These are phyloP conservation scores for Rhincodon typus DNA, from an alignment of 2,797 vertebrate species.

Conservation along the genomic window DNA sequence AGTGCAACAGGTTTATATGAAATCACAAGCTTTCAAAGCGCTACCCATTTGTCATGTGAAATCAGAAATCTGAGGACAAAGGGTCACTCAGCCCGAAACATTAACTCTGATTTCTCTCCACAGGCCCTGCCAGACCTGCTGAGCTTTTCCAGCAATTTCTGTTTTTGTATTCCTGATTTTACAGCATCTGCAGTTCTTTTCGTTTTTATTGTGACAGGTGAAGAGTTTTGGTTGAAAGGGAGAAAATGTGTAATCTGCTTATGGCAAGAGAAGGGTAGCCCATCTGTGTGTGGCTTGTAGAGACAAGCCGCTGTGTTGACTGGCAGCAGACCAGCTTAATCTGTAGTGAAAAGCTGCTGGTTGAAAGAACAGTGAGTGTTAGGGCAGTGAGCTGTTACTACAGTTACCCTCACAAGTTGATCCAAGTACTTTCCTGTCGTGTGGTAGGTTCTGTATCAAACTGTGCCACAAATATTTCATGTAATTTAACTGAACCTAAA, in stretches of 20 bases:
- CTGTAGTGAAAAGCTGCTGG: background rate
- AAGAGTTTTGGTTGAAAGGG: background rate
- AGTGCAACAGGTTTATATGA: too few relatives aligned
- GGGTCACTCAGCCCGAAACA: too few relatives aligned
- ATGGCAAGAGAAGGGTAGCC: too few relatives aligned
- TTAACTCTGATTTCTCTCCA: too few relatives aligned
- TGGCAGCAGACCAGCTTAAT: background rate
- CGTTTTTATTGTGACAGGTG: background rate
- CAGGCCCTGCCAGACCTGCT: too few relatives aligned
- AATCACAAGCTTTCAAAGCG: too few relatives aligned
- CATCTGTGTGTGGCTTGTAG: background rate
- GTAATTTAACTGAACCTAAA: background rate
- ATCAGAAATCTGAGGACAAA: too few relatives aligned
- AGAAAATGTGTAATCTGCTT: background rate
- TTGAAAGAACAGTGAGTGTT: background rate
- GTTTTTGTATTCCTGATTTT: too few relatives aligned
- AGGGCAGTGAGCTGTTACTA: background rate
- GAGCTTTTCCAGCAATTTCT: too few relatives aligned
- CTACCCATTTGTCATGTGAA: too few relatives aligned
- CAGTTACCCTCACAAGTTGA: background rate
- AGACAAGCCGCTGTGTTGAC: background rate
- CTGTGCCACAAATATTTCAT: background rate
- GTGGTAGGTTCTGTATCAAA: background rate
- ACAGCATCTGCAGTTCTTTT: too few relatives aligned
- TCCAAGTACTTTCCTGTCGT: background rate